Evolutionary conservation across 1,140 invertebrate genomes (phyloP).

Genomic region (Brachionus asplanchnoidis): DNA sequence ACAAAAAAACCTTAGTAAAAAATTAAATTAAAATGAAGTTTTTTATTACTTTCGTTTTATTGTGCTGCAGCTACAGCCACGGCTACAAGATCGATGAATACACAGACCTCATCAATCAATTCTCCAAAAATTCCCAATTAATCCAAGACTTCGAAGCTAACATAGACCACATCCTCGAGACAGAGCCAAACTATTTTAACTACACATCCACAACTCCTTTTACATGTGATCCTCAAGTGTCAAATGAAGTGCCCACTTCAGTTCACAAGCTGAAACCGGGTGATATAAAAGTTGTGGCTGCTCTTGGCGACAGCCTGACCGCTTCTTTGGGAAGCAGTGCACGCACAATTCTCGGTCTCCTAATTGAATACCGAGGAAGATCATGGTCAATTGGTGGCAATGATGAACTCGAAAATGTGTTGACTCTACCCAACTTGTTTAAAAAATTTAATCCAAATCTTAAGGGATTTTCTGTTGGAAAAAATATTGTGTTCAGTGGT

Average conservation of each 20-base stretch:
- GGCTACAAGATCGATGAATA: not conserved
- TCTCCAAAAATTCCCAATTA: not conserved
- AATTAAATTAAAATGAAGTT: not conserved
- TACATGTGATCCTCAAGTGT: not conserved
- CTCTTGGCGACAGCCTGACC: conserved; percentile 70
- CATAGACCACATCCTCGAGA: not conserved
- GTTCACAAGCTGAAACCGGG: conserved; percentile 66
- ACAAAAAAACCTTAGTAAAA: not conserved
- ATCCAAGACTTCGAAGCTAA: conserved; percentile 3
- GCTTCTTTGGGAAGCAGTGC: conserved; percentile 25
- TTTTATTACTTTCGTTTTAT: not conserved
- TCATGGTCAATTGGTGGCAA: conserved; percentile 41
- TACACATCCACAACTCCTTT: not conserved
- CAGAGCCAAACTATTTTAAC: conserved; percentile 36
- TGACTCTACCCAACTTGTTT: conserved; percentile 49
- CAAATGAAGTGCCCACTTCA: not conserved
- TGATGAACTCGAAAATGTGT: not conserved
- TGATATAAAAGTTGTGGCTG: conserved; percentile 72
- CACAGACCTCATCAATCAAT: not conserved
- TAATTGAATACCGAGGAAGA: conserved; percentile 16
- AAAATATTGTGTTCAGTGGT: conserved; percentile 39
- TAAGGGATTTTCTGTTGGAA: conserved; percentile 47
- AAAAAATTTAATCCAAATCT: conserved; percentile 52
- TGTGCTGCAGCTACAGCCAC: not conserved
- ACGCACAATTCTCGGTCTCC: not conserved